phyloP scores from a whole-genome alignment of 2,888 invertebrate species.

The Subacronicta megacephala region DNA sequence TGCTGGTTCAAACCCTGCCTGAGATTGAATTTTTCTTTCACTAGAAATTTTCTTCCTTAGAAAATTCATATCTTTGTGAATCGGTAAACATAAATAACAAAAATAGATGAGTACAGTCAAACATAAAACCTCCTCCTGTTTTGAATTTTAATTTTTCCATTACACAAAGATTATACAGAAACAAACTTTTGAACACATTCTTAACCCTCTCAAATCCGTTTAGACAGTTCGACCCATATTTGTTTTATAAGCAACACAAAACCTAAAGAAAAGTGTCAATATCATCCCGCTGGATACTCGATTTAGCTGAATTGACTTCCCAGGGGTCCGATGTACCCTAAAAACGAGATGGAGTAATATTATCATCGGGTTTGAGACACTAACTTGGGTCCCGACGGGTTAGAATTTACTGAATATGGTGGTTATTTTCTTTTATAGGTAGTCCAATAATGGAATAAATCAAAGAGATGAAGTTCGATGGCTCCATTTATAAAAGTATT shows the following conservation, averaged over 20 bases:
- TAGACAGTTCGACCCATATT: conserved; percentile 20
- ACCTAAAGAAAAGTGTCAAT: conserved; percentile 15
- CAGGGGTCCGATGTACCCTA: conserved; percentile 30
- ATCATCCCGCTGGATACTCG: conserved; percentile 18
- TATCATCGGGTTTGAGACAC: conserved; percentile 30
- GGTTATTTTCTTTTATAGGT: conserved; percentile 16
- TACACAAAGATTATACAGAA: background rate
- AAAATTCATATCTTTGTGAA: too few species aligned
- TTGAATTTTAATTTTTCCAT: too few species aligned
- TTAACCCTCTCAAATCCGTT: background rate
- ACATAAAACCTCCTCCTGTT: too few species aligned
- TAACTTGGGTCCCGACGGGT: conserved; percentile 27
- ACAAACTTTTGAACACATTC: background rate
- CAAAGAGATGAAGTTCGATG: background rate
- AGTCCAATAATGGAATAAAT: background rate
- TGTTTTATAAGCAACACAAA: conserved; percentile 31
- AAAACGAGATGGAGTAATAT: conserved; percentile 28
- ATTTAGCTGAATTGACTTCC: conserved; percentile 42
- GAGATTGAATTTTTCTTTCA: too few species aligned
- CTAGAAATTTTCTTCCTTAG: too few species aligned
- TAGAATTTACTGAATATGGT: conserved; percentile 4
- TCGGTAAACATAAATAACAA: too few species aligned
- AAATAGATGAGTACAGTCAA: too few species aligned
- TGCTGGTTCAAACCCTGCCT: too few species aligned
- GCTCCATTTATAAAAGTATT: background rate